These are phyloP conservation scores for Ceyx erithaca DNA, from an alignment of 2,797 vertebrate species.

Conservation along the genomic window DNA sequence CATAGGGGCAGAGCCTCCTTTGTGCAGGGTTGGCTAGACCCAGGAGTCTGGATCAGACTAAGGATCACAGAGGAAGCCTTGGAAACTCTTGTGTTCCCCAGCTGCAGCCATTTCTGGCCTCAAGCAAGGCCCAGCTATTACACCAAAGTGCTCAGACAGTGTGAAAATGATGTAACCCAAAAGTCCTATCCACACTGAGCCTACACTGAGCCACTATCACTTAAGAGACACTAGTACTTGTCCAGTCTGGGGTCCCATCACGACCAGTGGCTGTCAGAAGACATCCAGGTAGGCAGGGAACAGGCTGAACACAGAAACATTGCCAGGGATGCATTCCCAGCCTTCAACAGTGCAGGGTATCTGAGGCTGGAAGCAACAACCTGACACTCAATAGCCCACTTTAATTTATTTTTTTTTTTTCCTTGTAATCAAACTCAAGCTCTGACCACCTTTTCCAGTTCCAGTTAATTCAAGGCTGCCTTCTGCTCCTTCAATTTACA, in stretches of 20 bases:
- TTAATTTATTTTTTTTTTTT: too few relatives aligned
- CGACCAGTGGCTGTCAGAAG: background rate
- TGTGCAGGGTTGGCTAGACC: too few relatives aligned
- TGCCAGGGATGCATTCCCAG: background rate
- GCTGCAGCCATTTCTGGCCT: background rate
- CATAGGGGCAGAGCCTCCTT: background rate
- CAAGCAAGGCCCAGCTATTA: background rate
- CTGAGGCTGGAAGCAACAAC: background rate
- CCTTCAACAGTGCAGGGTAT: fast-evolving
- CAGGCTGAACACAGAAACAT: background rate
- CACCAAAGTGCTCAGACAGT: background rate
- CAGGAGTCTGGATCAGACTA: background rate
- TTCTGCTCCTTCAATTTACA: background rate
- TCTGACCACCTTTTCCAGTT: background rate
- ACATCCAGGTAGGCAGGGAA: background rate
- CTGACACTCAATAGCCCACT: background rate
- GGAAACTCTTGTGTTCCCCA: background rate
- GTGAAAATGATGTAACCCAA: background rate
- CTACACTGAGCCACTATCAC: background rate
- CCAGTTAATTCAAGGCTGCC: background rate
- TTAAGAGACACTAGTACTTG: background rate
- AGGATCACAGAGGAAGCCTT: background rate
- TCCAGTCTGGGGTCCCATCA: background rate
- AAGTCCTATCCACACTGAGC: background rate
- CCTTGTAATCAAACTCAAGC: background rate